Base-by-base conservation (phyloP, 1,140 invertebrate genomes). In the Matsumurasca onukii region DNA sequence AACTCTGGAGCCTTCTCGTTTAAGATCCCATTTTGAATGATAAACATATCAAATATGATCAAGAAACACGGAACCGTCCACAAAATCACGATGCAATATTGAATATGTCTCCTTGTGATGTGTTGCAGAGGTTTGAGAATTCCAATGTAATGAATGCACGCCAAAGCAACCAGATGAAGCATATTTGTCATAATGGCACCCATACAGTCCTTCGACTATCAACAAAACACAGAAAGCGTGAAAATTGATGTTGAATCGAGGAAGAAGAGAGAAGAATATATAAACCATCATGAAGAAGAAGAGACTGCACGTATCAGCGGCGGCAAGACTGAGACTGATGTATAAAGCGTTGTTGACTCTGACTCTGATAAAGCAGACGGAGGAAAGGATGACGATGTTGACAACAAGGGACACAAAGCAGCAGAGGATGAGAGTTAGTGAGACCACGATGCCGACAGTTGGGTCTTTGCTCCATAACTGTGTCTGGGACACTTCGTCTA, bases 111-210 rank as follows among this genome's bases (percentile, higher is more conserved):
- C 34, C 80, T 78, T 0, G 85, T 86, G 75, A 86, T 80, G 5
- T 88, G 88, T 69, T 88, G 87, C 2, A 89, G 79, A 0, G 87
- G 87, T 69, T 81, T 80, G 3, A 86, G 74, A 51, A 85, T 86
- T 20, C 87, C 87, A 30, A 88, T 78, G 77, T 87, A 89, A 73
- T 91, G 89, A 75, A 89, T 89, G 24, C 88, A 76, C 2, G 88
- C 87, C 34, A 91, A 80, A 2, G 84, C 84, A 17, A 88, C 73
- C 3, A 91, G 79, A 76, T 90, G 89, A 3, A 84, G 76, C 1
- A 89, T 82, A 0, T 86, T 85, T 15, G 87, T 84, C 13, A 88
- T 79, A 49, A 87, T 78, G 1, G 80, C 82, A 9, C 82, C 82
- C 31, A 86, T 72, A 65, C 85, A 85, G 77, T 12, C 81, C 82